Conservation (phyloP, 53 echinoderm and acorn worm genomes). For the Actinopyga echinites region DNA sequence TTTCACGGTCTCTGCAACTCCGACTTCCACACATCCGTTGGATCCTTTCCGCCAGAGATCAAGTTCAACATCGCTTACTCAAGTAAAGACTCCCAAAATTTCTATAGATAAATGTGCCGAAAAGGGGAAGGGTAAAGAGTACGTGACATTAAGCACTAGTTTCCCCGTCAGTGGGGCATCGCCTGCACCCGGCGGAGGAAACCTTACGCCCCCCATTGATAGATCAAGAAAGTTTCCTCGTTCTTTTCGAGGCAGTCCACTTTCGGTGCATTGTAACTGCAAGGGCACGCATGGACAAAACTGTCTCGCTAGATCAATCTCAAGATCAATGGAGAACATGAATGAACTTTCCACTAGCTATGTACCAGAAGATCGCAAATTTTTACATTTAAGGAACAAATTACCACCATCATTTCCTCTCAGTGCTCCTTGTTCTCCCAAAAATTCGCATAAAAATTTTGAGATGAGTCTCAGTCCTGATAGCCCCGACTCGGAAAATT, state of each 20-base stretch:
- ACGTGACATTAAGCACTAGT: not conserved
- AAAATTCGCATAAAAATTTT: conserved; percentile 1
- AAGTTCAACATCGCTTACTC: conserved; percentile 3
- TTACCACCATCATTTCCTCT: not conserved
- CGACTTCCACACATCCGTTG: not conserved
- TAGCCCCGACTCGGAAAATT: not conserved
- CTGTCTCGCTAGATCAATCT: not conserved
- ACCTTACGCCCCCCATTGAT: conserved; percentile 29
- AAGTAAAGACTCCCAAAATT: conserved; percentile 8
- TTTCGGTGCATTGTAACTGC: not conserved
- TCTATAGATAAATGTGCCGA: conserved; percentile 15
- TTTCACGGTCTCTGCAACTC: not conserved
- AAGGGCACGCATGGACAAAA: not conserved
- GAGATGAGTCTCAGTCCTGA: not conserved
- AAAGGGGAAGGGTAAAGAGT: not conserved
- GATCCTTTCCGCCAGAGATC: conserved; percentile 22
- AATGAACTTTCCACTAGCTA: not conserved
- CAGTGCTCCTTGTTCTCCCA: conserved; percentile 15
- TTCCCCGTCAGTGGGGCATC: not conserved
- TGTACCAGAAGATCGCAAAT: not conserved
- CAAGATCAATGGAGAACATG: conserved; percentile 26
- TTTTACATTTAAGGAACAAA: not conserved
- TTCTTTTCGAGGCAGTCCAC: not conserved
- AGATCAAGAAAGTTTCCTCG: conserved; percentile 3
- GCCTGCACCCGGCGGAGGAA: not conserved